Evolutionary conservation across 2,797 vertebrate species (phyloP), one percentile per base, ranked within the genome.

Genomic region (Prionace glauca): DNA sequence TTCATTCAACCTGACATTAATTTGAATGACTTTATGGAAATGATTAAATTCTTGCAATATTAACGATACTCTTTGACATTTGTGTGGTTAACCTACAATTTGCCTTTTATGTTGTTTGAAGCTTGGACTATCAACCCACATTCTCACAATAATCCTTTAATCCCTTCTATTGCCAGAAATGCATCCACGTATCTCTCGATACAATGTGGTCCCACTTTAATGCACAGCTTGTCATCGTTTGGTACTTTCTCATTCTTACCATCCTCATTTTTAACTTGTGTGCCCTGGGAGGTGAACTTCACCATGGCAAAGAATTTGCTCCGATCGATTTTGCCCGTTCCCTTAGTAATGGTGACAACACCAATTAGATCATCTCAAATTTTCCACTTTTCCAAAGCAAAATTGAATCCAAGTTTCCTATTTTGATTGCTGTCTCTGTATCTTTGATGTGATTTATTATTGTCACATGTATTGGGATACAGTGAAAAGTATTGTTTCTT

Each of bases 1-100:
- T 14, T 56, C 11, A 18, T 77, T 72, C 18, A 95, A 72, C 71
- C 32, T 74, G 71, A 65, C 60, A 22, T 91, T 65, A 91, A 91
- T n/a, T 16, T 91, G 62, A 91, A 91, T n/a, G 56, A n/a, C 36
- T 94, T 94, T 94, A 29, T 94, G 69, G 67, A 71, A 94, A 69
- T 4, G 2, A 94, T 94, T 45, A 94, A 94, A 94, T 20, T 67
- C 91, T 69, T 69, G n/a, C 67, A 45, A 62, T 71, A 41, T 93
- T 93, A 65, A 69, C 45, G 56, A 41, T 8, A 93, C 3, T 93
- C 29, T 69, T 67, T 71, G 62, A 29, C 60, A 90, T 90, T 29
- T 88, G 86, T 88, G 8, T 90, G 87, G 60, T 65, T n/a, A 62
- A 12, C 26, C 24, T 88, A 60, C 11, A 32, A 88, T 88, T 60